Conservation (phyloP, 2,113 vertebrate genomes). For the Pseudopodoces humilis region DNA sequence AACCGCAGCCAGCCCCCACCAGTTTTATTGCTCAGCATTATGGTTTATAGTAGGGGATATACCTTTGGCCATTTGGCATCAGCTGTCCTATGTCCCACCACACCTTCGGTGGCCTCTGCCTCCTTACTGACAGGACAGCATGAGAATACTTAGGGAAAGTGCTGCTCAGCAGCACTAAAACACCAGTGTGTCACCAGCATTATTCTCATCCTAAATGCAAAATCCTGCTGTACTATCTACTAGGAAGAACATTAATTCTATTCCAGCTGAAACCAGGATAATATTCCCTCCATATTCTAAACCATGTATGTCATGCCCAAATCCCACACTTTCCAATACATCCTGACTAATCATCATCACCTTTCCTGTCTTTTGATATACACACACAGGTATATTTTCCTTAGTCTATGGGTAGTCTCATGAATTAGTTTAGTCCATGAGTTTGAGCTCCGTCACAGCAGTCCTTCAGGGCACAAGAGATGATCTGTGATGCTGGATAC, state of each 20-base stretch:
- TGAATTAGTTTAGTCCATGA: neutral
- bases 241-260: neutral
- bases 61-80: neutral
- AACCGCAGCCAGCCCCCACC: neutral
- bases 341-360: neutral
- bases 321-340: neutral
- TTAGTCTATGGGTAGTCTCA: fast-evolving
- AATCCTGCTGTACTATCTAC: neutral
- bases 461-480: neutral
- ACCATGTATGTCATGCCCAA: neutral
- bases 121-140: neutral
- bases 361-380: neutral
- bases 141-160: neutral
- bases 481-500: neutral
- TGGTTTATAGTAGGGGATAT: neutral
- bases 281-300: neutral
- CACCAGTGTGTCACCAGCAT: neutral
- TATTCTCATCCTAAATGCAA: neutral
- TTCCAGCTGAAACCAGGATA: neutral
- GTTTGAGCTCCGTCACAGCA: neutral
- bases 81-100: neutral
- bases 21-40: neutral
- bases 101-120: fast-evolving
- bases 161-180: neutral
- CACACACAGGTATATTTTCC: neutral